phyloP scores from a whole-genome alignment of 2,113 vertebrate genomes.

The Hucho hucho region DNA sequence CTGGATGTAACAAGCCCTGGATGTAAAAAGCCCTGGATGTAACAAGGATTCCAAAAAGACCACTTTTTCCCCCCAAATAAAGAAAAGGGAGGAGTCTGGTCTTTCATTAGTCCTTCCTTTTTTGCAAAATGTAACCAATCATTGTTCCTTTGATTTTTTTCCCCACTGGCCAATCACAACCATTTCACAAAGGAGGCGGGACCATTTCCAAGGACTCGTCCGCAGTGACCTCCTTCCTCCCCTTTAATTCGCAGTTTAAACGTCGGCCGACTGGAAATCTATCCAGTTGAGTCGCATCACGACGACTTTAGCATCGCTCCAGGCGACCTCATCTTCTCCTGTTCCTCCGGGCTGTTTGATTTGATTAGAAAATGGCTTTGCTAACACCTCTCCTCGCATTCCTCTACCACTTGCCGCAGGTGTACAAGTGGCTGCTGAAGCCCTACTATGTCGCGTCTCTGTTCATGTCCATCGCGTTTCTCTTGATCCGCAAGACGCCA shows the following conservation, averaged over 20 bases:
- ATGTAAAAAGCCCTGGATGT: no score
- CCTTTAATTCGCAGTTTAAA: slow-evolving; percentile 35
- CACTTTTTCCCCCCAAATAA: background rate
- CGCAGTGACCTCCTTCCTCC: slow-evolving; percentile 55
- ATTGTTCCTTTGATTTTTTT: background rate
- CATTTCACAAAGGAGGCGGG: no score
- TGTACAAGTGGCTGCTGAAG: slow-evolving; percentile 88
- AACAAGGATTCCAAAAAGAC: no score
- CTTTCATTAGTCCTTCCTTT: background rate
- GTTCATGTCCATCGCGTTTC: slow-evolving; percentile 83
- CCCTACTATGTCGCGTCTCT: slow-evolving; percentile 88
- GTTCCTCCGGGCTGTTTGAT: no score
- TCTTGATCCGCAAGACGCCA: slow-evolving; percentile 85
- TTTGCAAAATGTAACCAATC: background rate
- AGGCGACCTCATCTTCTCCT: background rate
- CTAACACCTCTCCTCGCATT: slow-evolving; percentile 85
- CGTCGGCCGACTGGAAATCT: slow-evolving; percentile 21
- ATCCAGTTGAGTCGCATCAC: background rate
- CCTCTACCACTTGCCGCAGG: slow-evolving; percentile 84
- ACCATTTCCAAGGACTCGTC: slow-evolving; percentile 30
- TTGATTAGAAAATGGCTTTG: slow-evolving; percentile 80
- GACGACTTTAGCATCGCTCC: background rate
- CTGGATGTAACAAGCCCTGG: no score
- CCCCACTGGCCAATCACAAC: slow-evolving; percentile 21
- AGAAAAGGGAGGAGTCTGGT: background rate